Evolutionary conservation across 2,113 vertebrate genomes (phyloP).

Genomic region (Brachirus orientalis): DNA sequence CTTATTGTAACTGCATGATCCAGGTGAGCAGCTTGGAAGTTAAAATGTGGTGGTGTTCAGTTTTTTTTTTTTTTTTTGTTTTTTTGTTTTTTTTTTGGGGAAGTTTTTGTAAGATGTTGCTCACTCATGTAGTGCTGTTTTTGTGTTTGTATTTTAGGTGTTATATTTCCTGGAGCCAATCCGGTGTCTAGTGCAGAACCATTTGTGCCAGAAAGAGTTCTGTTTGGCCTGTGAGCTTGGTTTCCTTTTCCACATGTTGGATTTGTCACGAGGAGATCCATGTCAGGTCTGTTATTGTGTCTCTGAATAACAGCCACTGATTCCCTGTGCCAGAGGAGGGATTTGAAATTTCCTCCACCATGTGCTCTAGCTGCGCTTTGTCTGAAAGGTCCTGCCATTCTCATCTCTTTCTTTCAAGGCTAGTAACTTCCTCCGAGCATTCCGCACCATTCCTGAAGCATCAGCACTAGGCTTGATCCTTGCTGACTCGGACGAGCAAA

Average conservation of each 20-base stretch:
- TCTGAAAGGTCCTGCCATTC: not conserved
- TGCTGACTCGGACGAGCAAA: conserved; percentile 96
- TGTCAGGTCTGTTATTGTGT: conserved; percentile 86
- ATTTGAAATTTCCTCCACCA: not conserved
- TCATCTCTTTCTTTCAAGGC: conserved; percentile 79
- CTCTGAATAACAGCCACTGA: not conserved
- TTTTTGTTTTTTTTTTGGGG: not conserved
- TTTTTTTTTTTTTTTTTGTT: too few species aligned
- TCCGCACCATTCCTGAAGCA: conserved; percentile 97
- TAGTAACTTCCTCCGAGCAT: conserved; percentile 96
- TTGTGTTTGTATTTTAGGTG: conserved; percentile 78
- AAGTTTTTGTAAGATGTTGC: not conserved
- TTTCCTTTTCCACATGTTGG: conserved; percentile 98
- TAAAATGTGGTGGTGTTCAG: not conserved
- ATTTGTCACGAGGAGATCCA: conserved; percentile 94
- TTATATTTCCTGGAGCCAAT: conserved; percentile 96
- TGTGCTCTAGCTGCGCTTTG: not conserved
- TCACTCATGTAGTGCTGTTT: not conserved
- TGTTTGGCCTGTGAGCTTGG: conserved; percentile 97
- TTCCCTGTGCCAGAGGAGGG: not conserved
- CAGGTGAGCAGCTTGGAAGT: conserved; percentile 83
- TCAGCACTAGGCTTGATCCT: conserved; percentile 95
- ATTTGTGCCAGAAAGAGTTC: conserved; percentile 98
- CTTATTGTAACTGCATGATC: conserved; percentile 99
- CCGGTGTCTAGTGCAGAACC: conserved; percentile 96